Base-by-base conservation (phyloP, 2,797 vertebrate genomes). In the Botia almorhae region DNA sequence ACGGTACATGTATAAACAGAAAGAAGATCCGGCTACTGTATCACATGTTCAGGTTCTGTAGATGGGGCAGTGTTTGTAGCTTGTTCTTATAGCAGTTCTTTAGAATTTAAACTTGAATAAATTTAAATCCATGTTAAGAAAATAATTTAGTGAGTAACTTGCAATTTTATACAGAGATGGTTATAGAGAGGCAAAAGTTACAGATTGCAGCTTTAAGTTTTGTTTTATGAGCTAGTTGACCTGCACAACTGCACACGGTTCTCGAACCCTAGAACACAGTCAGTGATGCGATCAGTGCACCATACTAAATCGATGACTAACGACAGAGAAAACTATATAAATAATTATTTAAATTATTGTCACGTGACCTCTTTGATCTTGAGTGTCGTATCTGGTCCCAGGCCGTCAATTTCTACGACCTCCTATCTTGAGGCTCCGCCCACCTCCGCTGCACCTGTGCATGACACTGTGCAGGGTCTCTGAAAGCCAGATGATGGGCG, bases 401-500 rank as follows among this genome's bases (percentile, higher is more conserved):
- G 8, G 61, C 50, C 55, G 33, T 67, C 21, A 67, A 76, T 26
- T 26, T 26, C 23, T 26, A 26, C 23, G 2, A 26, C 23, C 67
- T 67, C 17, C n/a, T 50, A 39, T 72, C n/a, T 36, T 43, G 19
- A 58, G 33, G 33, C 43, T 46, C 55, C 0, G 2, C 26, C 73
- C 17, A 19, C 26, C 2, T 2, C 7, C 51, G 55, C 29, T 55
- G 29, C 23, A 65, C 60, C 7, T 7, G 14, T 64, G 63, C 61
- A 58, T 80, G 73, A 65, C 53, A 56, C 80, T 53, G 75, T 64
- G 29, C 55, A 48, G 55, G 46, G 68, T 82, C 69, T 73, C 76
- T 82, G 75, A 80, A 72, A 84, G 82, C 76, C 80, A n/a, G 53
- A 46, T 21, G 21, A 72, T 61, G 13, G 80, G 76, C 26, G 53